These are phyloP conservation scores for Drosophila setosimentum DNA, from an alignment of 2,888 invertebrate genomes.

Conservation along the genomic window DNA sequence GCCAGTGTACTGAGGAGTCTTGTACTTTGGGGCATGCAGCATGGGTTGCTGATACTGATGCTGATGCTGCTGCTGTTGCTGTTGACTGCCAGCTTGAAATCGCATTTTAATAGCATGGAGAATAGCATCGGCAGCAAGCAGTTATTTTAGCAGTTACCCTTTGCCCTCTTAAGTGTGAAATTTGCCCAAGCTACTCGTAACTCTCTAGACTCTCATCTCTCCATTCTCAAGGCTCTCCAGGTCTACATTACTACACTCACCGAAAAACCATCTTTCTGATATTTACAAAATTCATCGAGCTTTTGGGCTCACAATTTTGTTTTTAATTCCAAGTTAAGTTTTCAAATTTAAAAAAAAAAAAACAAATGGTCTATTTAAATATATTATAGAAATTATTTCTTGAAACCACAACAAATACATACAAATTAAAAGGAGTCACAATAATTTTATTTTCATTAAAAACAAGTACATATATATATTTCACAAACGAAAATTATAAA, in stretches of 20 bases:
- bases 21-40: background rate
- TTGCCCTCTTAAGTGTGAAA: slow-evolving; percentile 81
- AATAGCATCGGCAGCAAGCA: slow-evolving; percentile 38
- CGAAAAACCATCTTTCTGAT: background rate
- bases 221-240: background rate
- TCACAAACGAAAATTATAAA: background rate
- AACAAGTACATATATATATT: too few species aligned
- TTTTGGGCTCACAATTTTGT: background rate
- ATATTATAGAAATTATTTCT: background rate
- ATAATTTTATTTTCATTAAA: background rate
- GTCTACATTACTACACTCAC: background rate
- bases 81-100: slow-evolving; percentile 42
- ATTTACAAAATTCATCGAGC: background rate
- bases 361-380: background rate
- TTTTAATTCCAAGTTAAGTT: background rate
- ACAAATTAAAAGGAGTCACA: background rate
- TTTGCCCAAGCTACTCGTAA: slow-evolving; percentile 51
- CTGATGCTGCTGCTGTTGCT: background rate
- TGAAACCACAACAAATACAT: background rate
- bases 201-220: background rate
- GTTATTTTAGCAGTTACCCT: slow-evolving; percentile 71
- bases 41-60: background rate
- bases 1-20: slow-evolving; percentile 6
- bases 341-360: background rate
- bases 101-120: slow-evolving; percentile 68